Evolutionary conservation across 1,140 invertebrate species (phyloP).

Genomic region (Megalopta genalis): DNA sequence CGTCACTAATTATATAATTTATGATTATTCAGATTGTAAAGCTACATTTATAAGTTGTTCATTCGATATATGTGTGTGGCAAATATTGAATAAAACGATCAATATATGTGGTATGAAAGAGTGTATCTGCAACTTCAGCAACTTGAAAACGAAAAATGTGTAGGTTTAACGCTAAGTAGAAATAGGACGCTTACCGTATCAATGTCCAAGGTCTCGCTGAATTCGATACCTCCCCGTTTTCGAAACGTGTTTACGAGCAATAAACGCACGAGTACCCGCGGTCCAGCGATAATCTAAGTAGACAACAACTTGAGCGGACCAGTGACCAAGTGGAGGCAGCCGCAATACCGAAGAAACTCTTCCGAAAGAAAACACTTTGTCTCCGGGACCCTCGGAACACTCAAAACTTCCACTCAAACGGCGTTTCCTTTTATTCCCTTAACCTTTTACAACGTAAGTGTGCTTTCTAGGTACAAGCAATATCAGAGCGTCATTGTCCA

Average conservation of each 20-base stretch:
- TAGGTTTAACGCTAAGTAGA: too few relatives aligned
- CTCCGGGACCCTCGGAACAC: neutral
- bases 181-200: too few relatives aligned
- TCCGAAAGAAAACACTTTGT: neutral
- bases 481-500: conserved; percentile 3
- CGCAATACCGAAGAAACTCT: neutral
- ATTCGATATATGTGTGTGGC: too few relatives aligned
- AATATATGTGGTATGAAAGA: too few relatives aligned
- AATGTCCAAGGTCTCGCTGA: too few relatives aligned
- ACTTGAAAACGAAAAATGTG: too few relatives aligned
- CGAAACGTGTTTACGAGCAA: neutral
- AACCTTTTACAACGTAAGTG: conserved; percentile 4
- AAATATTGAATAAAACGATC: too few relatives aligned
- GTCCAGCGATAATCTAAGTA: neutral
- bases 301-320: neutral
- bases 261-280: too few relatives aligned
- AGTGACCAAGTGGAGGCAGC: neutral
- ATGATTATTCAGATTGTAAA: too few relatives aligned
- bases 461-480: conserved; percentile 1
- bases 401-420: neutral
- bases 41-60: too few relatives aligned
- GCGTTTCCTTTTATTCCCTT: neutral
- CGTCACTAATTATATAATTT: too few relatives aligned
- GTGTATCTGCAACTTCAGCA: too few relatives aligned
- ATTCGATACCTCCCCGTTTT: neutral